Base-by-base conservation (phyloP, 1,140 invertebrate species). In the Reticulitermes speratus region DNA sequence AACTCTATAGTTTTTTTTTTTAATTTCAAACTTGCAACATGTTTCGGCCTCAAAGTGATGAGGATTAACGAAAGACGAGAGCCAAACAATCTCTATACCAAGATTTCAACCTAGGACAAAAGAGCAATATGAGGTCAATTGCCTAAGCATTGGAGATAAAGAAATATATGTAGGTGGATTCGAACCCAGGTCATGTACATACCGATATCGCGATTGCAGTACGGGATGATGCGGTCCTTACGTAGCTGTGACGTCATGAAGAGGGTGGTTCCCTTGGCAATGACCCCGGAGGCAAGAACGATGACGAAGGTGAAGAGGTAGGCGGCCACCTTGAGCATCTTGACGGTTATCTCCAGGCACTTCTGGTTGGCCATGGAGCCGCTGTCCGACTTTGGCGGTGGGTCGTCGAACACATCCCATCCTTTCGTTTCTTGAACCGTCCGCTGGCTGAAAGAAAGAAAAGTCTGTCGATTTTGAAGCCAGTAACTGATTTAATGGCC, bases 341-440 rank as follows among this genome's bases (percentile, higher is more conserved):
- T 96, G 52, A 98, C 95, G 69, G 96, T 97, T 89, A 96, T 93
- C 89, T 97, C 96, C 87, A 97, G 92, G 90, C 96, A 97, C 90
- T 94, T 94, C 90, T 97, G 96, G 89, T 95, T 96, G 85, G 96
- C 96, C 94, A 96, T 96, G 48, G 96, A 97, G 84, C 96, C 96
- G 87, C 96, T 96, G 90, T 97, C 96, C 89, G 95, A 94, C 90
- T 97, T 97, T 86, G 95, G 95, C 16, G 97, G 97, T 85, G 97
- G 95, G 90, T 97, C 95, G 89, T 97, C 92, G 92, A 98, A 98
- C 25, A 98, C 97, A 93, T 98, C 97, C 97, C 97, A 98, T 94
- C 96, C 96, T 95, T 98, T 98, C 86, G 96, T 97, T 90, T 98
- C 97, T 89, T 94, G 94, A 87, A 97, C 94, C 82, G 96, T 97